These are phyloP conservation scores for Cryptus armator DNA, from an alignment of 2,888 invertebrate genomes.

Conservation along the genomic window DNA sequence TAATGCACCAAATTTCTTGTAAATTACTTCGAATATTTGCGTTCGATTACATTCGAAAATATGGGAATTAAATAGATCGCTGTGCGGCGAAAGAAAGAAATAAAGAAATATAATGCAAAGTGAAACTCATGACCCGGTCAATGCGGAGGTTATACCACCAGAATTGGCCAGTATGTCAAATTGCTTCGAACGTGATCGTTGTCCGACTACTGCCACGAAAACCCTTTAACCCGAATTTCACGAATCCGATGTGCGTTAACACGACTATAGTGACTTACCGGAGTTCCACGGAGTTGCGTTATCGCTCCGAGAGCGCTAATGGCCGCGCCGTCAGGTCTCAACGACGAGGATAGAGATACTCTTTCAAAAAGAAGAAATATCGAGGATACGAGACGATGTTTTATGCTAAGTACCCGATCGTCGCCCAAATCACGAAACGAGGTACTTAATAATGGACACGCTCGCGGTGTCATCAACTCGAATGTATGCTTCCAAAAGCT, in stretches of 20 bases:
- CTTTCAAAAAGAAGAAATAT: constrained; percentile 66
- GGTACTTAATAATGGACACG: constrained; percentile 75
- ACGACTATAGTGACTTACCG: constrained; percentile 38
- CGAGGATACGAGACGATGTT: constrained; percentile 77
- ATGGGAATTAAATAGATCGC: background rate
- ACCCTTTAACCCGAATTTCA: constrained; percentile 75
- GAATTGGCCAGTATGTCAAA: background rate
- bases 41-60: background rate
- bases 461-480: constrained; percentile 69
- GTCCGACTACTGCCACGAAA: constrained; percentile 65
- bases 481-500: constrained; percentile 31
- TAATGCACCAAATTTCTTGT: background rate
- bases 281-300: constrained; percentile 12
- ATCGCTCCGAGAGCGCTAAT: constrained; percentile 59
- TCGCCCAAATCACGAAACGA: constrained; percentile 78
- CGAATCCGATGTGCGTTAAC: constrained; percentile 62
- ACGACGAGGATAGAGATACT: constrained; percentile 55
- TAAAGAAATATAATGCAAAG: constrained; percentile 34
- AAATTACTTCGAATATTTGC: background rate
- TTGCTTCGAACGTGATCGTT: constrained; percentile 46
- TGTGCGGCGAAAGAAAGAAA: background rate
- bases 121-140: constrained; percentile 48
- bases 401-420: constrained; percentile 81
- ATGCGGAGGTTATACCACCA: background rate
- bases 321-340: constrained; percentile 42